A percentile compares a stretch with the other conserved stretches of the same genome.
phyloP scores from a whole-genome alignment of 2,113 vertebrate species.

The Entomyzon cyanotis region DNA sequence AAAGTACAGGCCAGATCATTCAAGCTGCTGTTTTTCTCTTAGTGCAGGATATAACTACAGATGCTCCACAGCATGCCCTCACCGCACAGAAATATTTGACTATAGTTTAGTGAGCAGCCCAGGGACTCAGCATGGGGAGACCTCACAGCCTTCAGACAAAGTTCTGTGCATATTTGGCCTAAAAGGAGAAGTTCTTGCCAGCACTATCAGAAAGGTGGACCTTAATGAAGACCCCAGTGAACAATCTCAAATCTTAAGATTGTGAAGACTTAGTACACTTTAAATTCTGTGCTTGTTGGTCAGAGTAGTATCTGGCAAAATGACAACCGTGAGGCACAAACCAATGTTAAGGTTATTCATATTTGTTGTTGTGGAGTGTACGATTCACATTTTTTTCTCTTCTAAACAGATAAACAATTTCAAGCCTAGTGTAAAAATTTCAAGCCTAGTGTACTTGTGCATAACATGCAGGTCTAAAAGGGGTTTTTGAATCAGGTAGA shows the following conservation, averaged over 20 bases:
- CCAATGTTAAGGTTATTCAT: background rate
- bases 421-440: background rate
- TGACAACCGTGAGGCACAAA: background rate
- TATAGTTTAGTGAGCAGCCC: background rate
- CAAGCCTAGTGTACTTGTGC: background rate
- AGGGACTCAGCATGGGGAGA: background rate
- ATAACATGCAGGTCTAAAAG: background rate
- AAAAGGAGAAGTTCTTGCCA: background rate
- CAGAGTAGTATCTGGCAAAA: background rate
- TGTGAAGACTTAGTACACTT: background rate
- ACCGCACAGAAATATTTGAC: conserved; percentile 35
- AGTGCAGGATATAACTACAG: background rate
- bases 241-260: background rate
- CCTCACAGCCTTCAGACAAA: background rate
- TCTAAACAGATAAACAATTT: background rate
- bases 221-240: background rate
- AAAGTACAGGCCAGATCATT: conserved; percentile 27
- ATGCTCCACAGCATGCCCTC: background rate
- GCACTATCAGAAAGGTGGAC: background rate
- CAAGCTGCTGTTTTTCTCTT: conserved; percentile 22
- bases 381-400: background rate
- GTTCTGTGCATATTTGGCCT: background rate
- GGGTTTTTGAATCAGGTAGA: background rate
- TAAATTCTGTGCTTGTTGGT: background rate
- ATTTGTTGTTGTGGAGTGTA: background rate